Conservation (phyloP, 2,113 vertebrate genomes). For the Gnathonemus longibarbis region DNA sequence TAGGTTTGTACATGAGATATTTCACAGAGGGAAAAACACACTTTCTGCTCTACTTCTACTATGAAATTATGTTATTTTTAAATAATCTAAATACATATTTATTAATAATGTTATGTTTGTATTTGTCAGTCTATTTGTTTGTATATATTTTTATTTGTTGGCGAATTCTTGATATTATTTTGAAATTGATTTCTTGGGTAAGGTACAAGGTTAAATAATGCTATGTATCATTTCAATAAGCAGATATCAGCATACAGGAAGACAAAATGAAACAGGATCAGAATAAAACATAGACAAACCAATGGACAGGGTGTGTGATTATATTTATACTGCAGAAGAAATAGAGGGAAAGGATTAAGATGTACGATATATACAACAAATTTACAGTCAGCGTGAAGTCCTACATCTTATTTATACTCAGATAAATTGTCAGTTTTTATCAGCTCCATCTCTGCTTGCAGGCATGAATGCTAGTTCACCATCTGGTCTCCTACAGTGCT, state of each 20-base stretch:
- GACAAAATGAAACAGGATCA: not conserved
- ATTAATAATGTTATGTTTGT: not conserved
- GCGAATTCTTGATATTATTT: not conserved
- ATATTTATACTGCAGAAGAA: not conserved
- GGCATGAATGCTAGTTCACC: slow-evolving; percentile 14
- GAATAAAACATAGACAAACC: not conserved
- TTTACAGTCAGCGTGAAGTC: not conserved
- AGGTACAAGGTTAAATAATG: slow-evolving; percentile 8
- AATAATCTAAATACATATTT: not conserved
- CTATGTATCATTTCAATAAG: not conserved
- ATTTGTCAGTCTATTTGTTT: not conserved
- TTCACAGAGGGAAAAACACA: not conserved
- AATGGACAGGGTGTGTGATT: not conserved
- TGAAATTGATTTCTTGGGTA: not conserved
- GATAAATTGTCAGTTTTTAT: slow-evolving; percentile 14
- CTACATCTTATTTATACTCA: slow-evolving; percentile 6
- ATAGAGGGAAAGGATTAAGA: not conserved
- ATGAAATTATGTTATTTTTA: not conserved
- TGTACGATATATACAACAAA: slow-evolving; percentile 2
- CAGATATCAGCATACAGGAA: not conserved
- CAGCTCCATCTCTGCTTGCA: slow-evolving; percentile 6
- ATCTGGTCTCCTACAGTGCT: not conserved
- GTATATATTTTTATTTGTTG: not conserved
- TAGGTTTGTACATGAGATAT: not conserved
- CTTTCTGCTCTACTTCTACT: not conserved